phyloP scores from a whole-genome alignment of 2,797 vertebrate species.

The Rousettus madagascariensis region DNA sequence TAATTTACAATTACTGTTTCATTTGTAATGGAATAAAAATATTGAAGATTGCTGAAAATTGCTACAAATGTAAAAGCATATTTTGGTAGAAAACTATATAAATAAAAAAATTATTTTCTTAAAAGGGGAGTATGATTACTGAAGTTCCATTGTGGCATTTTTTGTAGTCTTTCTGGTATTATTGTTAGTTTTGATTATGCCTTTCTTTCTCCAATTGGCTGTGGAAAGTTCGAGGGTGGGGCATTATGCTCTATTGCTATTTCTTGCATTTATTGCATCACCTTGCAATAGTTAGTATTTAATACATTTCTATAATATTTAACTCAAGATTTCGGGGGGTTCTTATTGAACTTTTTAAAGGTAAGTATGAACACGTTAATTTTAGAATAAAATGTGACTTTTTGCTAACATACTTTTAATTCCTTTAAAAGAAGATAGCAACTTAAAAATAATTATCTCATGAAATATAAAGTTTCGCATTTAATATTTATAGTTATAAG shows the following conservation, averaged over 20 bases:
- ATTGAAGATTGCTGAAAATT: not conserved
- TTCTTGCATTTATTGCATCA: not conserved
- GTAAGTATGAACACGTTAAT: not conserved
- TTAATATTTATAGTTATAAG: not conserved
- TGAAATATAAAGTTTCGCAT: not conserved
- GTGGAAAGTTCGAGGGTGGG: not conserved
- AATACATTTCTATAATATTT: not conserved
- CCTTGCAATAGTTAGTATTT: not conserved
- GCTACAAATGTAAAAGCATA: not conserved
- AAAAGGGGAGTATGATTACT: not conserved
- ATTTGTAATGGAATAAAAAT: not conserved
- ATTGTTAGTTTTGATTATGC: not conserved
- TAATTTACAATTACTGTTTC: not conserved
- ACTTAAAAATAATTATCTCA: conserved; percentile 17
- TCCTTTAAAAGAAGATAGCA: not conserved
- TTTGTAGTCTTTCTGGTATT: not conserved
- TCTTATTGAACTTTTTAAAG: conserved; percentile 1
- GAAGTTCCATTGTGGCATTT: not conserved
- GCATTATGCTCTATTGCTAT: not conserved
- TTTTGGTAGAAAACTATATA: not conserved
- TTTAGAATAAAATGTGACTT: not conserved
- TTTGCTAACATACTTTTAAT: not conserved
- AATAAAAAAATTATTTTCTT: not conserved
- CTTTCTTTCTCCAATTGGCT: not conserved
- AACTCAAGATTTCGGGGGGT: not conserved